phyloP scores from a whole-genome alignment of 2,113 vertebrate genomes.

The Clarias gariepinus region DNA sequence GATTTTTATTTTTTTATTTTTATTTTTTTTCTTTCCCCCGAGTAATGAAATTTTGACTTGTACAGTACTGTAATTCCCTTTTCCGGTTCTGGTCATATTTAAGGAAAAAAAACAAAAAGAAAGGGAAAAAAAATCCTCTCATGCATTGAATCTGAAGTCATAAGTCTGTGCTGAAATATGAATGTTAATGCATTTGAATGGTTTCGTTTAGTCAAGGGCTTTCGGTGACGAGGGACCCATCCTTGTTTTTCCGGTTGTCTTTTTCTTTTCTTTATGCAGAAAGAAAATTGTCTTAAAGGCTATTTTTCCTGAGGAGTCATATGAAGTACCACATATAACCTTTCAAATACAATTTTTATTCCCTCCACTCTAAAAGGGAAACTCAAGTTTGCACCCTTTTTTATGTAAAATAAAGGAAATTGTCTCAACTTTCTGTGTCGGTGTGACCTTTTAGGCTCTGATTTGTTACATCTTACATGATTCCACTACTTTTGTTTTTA shows the following conservation, averaged over 20 bases:
- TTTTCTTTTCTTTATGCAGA: slow-evolving; percentile 68
- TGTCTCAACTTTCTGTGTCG: slow-evolving; percentile 66
- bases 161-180: slow-evolving; percentile 83
- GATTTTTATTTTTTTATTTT: slow-evolving; percentile 42
- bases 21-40: slow-evolving; percentile 42
- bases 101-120: slow-evolving; percentile 74
- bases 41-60: slow-evolving; percentile 71
- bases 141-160: slow-evolving; percentile 70
- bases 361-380: slow-evolving; percentile 78
- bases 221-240: slow-evolving; percentile 73
- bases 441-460: neutral
- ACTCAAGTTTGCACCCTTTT: slow-evolving; percentile 88
- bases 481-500: neutral
- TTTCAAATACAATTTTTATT: slow-evolving; percentile 80
- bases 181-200: slow-evolving; percentile 86
- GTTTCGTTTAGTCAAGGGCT: slow-evolving; percentile 80
- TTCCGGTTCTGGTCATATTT: slow-evolving; percentile 64
- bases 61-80: slow-evolving; percentile 72
- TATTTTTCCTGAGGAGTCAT: slow-evolving; percentile 71
- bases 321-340: slow-evolving; percentile 76
- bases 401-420: slow-evolving; percentile 91
- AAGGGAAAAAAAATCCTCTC: slow-evolving; percentile 58
- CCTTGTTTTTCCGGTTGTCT: slow-evolving; percentile 40
- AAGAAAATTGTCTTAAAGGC: slow-evolving; percentile 72
- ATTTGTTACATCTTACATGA: neutral